Evolutionary conservation across 2,113 vertebrate species (phyloP), one percentile per base, ranked within the genome.

Genomic region (Lepidothrix coronata): DNA sequence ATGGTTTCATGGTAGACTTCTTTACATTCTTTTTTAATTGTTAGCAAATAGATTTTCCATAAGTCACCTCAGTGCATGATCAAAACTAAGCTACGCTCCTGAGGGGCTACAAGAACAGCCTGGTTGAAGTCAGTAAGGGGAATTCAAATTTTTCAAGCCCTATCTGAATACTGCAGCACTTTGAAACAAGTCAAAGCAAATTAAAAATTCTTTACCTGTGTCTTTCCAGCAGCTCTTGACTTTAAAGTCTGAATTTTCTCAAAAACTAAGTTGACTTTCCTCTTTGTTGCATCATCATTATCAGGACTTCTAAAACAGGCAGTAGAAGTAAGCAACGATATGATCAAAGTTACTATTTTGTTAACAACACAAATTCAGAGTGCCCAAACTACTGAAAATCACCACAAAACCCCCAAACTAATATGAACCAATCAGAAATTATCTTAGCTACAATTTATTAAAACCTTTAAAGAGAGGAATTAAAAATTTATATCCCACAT

Each of bases 221-320:
- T 82, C 33, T 96, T 98, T 39, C 98, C 98, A 22, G 99, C 98
- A 73, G 99, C 99, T 90, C 99, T 98, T 82, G 99, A 99, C 97
- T 99, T 99, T 94, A 99, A 97, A 14, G 99, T 99, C 97, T 99
- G 99, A 93, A 99, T 99, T 97, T 99, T 99, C 98, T 99, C 99
- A 97, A 99, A 99, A 85, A 99, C 99, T 66, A 99, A 97, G 97
- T 99, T 99, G 96, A 99, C 99, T 96, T 99, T 99, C 92, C 98
- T 98, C 97, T 99, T 99, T 2, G 99, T 99, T 2, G 98, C 98
- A 96, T 99, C 99, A 5, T 99, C 99, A 17, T 98, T 99, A 96
- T 99, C 99, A 4, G 93, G 97, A 95, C 98, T 99, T 89, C 99
- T 99, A 95, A 83, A 97, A 93, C 12, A 96, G 49, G 97, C 6